These are phyloP conservation scores for Halocynthia aurantium DNA, from an alignment of 23 tunicate genomes.

Conservation along the genomic window DNA sequence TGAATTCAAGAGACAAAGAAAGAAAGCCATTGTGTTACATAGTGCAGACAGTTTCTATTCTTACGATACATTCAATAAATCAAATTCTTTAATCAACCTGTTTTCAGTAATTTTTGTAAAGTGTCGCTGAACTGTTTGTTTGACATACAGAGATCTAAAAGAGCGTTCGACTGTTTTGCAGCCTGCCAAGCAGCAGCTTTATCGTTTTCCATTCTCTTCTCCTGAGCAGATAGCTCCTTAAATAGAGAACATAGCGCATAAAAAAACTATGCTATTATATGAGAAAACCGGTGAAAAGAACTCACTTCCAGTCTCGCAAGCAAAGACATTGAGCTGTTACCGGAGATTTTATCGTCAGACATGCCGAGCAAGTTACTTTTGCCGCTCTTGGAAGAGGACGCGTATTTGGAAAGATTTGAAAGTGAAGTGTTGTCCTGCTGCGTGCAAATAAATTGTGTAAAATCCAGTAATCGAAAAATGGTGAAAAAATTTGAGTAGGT, in stretches of 20 bases:
- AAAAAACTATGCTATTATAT: not conserved
- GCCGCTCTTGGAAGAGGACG: too few relatives aligned
- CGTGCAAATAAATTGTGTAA: too few relatives aligned
- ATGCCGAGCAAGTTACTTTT: not conserved
- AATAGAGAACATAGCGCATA: not conserved
- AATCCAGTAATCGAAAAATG: too few relatives aligned
- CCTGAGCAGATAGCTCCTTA: not conserved
- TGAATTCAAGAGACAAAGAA: too few relatives aligned
- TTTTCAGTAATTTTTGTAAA: not conserved
- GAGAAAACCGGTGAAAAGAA: not conserved
- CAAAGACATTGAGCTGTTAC: constrained; percentile 57
- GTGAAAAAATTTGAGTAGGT: too few relatives aligned
- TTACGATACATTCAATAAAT: too few relatives aligned
- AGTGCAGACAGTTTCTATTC: too few relatives aligned
- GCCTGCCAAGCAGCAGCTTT: not conserved
- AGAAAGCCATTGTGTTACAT: too few relatives aligned
- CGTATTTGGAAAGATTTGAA: too few relatives aligned
- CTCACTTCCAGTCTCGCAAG: constrained; percentile 46
- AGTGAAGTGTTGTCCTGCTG: too few relatives aligned
- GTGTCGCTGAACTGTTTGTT: not conserved
- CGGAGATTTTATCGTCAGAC: constrained; percentile 20
- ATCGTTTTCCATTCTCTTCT: not conserved
- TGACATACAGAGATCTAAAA: not conserved
- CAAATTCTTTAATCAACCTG: not conserved
- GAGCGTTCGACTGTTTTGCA: not conserved